Evolutionary conservation across 2,797 vertebrate genomes (phyloP).

Genomic region (Rhinophrynus dorsalis): DNA sequence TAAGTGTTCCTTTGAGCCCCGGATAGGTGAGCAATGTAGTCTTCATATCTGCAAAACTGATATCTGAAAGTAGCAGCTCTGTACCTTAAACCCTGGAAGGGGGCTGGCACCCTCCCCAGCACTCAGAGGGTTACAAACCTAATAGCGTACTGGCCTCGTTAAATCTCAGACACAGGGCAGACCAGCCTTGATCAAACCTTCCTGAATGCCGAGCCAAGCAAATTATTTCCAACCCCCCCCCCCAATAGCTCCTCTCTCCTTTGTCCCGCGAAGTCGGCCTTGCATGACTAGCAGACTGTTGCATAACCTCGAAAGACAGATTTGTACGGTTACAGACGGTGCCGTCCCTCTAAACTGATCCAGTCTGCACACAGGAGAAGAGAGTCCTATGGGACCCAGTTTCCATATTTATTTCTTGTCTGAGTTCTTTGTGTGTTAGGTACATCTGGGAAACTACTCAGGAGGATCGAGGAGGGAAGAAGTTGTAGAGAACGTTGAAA

Average conservation of each 20-base stretch:
- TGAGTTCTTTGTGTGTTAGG: slow-evolving; percentile 24
- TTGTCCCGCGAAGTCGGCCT: slow-evolving; percentile 21
- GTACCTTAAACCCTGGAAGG: too few species aligned
- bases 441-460: slow-evolving; percentile 40
- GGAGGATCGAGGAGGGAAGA: background rate
- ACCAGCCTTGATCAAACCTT: slow-evolving; percentile 27
- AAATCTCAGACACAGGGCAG: background rate
- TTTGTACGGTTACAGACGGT: slow-evolving; percentile 25
- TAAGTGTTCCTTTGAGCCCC: too few species aligned
- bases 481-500: too few species aligned
- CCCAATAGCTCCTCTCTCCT: background rate
- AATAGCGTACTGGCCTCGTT: background rate
- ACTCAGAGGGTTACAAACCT: too few species aligned
- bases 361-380: slow-evolving; percentile 21
- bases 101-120: too few species aligned
- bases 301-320: slow-evolving; percentile 46
- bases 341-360: slow-evolving; percentile 7
- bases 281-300: slow-evolving; percentile 50
- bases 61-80: too few species aligned
- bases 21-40: too few species aligned
- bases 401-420: slow-evolving; percentile 33
- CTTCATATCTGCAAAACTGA: too few species aligned
- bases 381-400: slow-evolving; percentile 1
- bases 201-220: slow-evolving; percentile 35
- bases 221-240: slow-evolving; percentile 38